Evolutionary conservation across 2,888 invertebrate genomes (phyloP).

Genomic region (Tenthredo notha): DNA sequence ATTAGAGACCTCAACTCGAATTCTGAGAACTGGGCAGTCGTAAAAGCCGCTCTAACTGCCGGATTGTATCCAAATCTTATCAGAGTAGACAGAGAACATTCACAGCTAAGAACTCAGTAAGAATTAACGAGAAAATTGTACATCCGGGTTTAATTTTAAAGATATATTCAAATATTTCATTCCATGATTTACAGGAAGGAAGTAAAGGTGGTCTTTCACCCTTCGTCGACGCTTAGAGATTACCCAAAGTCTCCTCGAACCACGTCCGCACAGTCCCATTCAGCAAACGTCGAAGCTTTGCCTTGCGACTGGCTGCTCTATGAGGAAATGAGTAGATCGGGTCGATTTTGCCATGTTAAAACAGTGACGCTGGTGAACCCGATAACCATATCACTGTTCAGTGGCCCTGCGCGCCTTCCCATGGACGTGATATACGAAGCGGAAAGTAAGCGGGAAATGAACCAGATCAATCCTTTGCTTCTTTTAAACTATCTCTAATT

Average conservation of each 20-base stretch:
- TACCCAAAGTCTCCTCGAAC: slow-evolving; percentile 71
- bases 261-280: slow-evolving; percentile 73
- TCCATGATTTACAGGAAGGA: slow-evolving; percentile 79
- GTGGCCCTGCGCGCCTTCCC: slow-evolving; percentile 86
- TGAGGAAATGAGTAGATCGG: slow-evolving; percentile 90
- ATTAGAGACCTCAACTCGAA: slow-evolving; percentile 91
- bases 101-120: slow-evolving; percentile 84
- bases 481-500: not conserved
- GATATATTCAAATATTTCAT: not conserved
- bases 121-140: slow-evolving; percentile 58
- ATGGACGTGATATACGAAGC: slow-evolving; percentile 77
- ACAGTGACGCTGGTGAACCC: slow-evolving; percentile 92
- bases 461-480: not conserved
- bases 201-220: slow-evolving; percentile 83
- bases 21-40: slow-evolving; percentile 93
- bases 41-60: slow-evolving; percentile 93
- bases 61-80: slow-evolving; percentile 95
- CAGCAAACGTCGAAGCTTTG: slow-evolving; percentile 78
- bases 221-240: slow-evolving; percentile 81
- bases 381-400: slow-evolving; percentile 89
- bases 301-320: slow-evolving; percentile 93
- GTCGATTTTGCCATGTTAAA: slow-evolving; percentile 86
- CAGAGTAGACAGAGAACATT: slow-evolving; percentile 84
- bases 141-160: not conserved
- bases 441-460: slow-evolving; percentile 68